Conservation (phyloP, 2,888 invertebrate genomes). For the Muscina levida region DNA sequence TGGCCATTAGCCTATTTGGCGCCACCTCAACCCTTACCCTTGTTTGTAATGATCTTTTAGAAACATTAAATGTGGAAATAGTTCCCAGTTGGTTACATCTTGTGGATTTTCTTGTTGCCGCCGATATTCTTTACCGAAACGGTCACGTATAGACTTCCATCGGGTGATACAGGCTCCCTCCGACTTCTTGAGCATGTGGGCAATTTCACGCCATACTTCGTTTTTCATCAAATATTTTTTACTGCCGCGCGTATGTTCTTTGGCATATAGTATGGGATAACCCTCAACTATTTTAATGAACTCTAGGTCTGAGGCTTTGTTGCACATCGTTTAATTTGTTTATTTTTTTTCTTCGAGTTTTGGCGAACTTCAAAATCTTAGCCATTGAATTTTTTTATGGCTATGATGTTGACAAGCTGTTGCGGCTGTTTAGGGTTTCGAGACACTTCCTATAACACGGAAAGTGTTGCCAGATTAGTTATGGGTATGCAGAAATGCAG, state of each 20-base stretch:
- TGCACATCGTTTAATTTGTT: constrained; percentile 25
- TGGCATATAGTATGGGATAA: constrained; percentile 75
- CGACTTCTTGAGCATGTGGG: constrained; percentile 72
- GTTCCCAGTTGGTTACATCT: constrained; percentile 74
- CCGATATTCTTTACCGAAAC: constrained; percentile 75
- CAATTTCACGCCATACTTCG: constrained; percentile 73
- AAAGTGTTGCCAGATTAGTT: constrained; percentile 21
- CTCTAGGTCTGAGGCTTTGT: constrained; percentile 68
- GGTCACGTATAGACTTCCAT: constrained; percentile 76
- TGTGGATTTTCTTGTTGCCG: constrained; percentile 73
- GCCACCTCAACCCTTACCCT: constrained; percentile 60
- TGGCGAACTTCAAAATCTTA: constrained; percentile 29
- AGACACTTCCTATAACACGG: constrained; percentile 30
- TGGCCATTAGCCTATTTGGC: neutral
- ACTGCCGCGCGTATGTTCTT: constrained; percentile 71
- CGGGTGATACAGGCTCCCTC: constrained; percentile 76
- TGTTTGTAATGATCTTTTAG: constrained; percentile 76
- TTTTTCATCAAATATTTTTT: constrained; percentile 73
- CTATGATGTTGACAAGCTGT: neutral
- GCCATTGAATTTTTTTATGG: constrained; percentile 6
- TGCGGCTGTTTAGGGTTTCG: constrained; percentile 3
- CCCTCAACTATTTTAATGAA: constrained; percentile 71
- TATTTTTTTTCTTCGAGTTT: constrained; percentile 11
- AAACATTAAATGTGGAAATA: constrained; percentile 74
- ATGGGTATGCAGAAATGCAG: no score